Percentiles rank a stretch among this genome's conserved stretches.
These are phyloP conservation scores for Silvanus unidentatus DNA, from an alignment of 2,888 invertebrate genomes.

Conservation along the genomic window DNA sequence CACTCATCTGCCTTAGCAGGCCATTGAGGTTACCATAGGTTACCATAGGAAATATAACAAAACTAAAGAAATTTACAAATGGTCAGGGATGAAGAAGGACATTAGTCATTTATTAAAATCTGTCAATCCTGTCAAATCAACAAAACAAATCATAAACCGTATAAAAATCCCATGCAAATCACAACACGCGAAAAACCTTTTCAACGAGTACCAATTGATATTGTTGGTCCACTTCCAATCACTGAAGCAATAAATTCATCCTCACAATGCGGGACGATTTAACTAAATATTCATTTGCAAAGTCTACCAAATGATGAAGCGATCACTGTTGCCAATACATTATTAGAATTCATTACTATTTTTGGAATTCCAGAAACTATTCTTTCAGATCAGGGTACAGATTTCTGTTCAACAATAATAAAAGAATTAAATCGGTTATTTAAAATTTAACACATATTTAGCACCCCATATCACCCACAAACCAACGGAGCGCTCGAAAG, in stretches of 20 bases:
- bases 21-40: slow-evolving; percentile 8
- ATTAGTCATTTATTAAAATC: neutral
- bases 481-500: slow-evolving; percentile 24
- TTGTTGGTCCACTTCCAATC: neutral
- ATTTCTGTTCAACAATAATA: slow-evolving; percentile 27
- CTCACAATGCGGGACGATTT: slow-evolving; percentile 30
- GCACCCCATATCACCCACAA: slow-evolving; percentile 28
- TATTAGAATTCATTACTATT: slow-evolving; percentile 23
- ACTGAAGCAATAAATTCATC: slow-evolving; percentile 12
- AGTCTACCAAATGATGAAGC: slow-evolving; percentile 32
- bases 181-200: slow-evolving; percentile 24
- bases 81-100: slow-evolving; percentile 2
- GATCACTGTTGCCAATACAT: slow-evolving; percentile 24
- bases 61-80: slow-evolving; percentile 8
- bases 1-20: slow-evolving; percentile 4
- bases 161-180: slow-evolving; percentile 28
- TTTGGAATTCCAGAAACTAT: slow-evolving; percentile 29
- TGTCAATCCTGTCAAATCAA: slow-evolving; percentile 17
- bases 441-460: slow-evolving; percentile 1
- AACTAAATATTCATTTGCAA: slow-evolving; percentile 31
- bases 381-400: slow-evolving; percentile 28
- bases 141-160: slow-evolving; percentile 17
- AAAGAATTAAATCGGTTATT: slow-evolving; percentile 25
- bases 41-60: slow-evolving; percentile 7
- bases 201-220: slow-evolving; percentile 18